Evolutionary conservation across 2,797 vertebrate species (phyloP).

Genomic region (Oryzias dopingdopingensis): DNA sequence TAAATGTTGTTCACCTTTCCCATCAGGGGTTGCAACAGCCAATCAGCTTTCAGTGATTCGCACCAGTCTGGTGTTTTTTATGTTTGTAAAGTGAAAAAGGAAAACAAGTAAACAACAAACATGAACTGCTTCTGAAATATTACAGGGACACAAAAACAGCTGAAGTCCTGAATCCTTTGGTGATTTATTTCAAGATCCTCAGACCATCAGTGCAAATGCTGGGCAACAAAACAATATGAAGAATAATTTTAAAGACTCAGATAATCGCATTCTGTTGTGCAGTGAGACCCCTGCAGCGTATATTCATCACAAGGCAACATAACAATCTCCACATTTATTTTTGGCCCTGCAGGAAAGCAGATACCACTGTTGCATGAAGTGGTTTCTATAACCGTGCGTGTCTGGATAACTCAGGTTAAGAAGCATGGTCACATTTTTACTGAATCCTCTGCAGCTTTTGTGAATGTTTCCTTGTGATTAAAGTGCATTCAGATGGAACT

Average conservation of each 20-base stretch:
- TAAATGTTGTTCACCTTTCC: not conserved
- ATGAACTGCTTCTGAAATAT: too few species aligned
- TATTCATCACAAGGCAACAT: constrained; percentile 49
- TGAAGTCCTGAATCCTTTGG: too few species aligned
- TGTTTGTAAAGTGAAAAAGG: too few species aligned
- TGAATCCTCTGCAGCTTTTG: constrained; percentile 5
- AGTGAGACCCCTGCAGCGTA: constrained; percentile 14
- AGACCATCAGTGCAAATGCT: constrained; percentile 27
- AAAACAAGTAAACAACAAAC: not conserved
- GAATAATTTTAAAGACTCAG: constrained; percentile 30
- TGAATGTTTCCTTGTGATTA: not conserved
- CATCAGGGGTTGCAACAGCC: too few species aligned
- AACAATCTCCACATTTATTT: constrained; percentile 74
- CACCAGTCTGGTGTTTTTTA: too few species aligned
- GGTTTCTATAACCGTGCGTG: constrained; percentile 58
- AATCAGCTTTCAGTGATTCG: too few species aligned
- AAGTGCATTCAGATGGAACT: too few species aligned
- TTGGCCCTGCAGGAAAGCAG: constrained; percentile 69
- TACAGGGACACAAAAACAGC: too few species aligned
- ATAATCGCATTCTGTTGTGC: constrained; percentile 23
- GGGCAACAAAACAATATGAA: constrained; percentile 17
- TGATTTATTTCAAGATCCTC: constrained; percentile 5
- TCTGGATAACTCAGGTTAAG: constrained; percentile 44
- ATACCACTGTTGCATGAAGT: constrained; percentile 66
- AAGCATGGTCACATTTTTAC: constrained; percentile 26